Evolutionary conservation across 2,797 vertebrate species (phyloP), one percentile per base, ranked within the genome.

Genomic region (Heliangelus exortis): DNA sequence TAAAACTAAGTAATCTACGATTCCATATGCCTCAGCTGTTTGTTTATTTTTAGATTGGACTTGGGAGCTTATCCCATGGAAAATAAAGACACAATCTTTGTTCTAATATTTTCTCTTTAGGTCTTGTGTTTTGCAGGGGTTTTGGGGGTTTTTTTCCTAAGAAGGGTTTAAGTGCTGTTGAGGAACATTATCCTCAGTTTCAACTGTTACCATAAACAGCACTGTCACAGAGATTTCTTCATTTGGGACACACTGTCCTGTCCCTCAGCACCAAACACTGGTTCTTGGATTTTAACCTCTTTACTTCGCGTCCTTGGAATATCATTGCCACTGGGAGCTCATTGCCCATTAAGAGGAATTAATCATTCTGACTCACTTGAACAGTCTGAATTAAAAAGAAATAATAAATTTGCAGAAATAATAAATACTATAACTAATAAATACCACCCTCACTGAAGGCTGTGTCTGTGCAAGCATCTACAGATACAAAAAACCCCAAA

Each of bases 211-310:
- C 48, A 33, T 47, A 58, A 91, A 47, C 47, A 41, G 18, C 57
- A 3, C 50, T 33, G 41, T 55, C 45, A 77, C 39, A 62, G 28
- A 73, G 2, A 33, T 71, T 9, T 36, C n/a, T 63, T 87, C 8
- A 14, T 83, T 85, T 34, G 39, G 67, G n/a, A n/a, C 51, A 8
- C 12, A 3, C 50, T 54, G 7, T 78, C 33, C 14, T 87, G 45
- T 89, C 29, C 45, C 53, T 92, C 17, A 29, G 47, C 45, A 83
- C 33, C 34, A 88, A 88, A 58, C 34, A 36, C 50, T 33, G 36
- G 45, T 93, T 80, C 61, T 91, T 83, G n/a, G n/a, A 54, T 85
- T 89, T 58, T 92, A 61, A 83, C 65, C 41, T 89, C 31, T 84
- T 86, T 92, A 68, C 48, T 12, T 77, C 19, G 34, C 4, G 20